Percentiles rank a stretch among this genome's conserved stretches.
phyloP scores from a whole-genome alignment of 2,113 vertebrate species.

The Heterochromis multidens region DNA sequence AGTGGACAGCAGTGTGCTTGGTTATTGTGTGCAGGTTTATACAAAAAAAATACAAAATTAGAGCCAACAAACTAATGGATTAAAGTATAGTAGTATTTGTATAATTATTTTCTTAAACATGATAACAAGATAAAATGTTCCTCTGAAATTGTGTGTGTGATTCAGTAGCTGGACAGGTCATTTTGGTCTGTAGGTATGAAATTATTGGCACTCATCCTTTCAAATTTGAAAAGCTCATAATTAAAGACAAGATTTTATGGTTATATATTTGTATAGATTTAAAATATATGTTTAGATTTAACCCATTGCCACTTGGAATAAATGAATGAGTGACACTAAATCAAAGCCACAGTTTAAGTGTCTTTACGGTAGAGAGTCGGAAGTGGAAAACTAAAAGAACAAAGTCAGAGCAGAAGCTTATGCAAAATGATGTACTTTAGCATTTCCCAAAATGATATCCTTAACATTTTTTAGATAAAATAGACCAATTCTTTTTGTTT shows the following conservation, averaged over 20 bases:
- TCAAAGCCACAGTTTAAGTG: background rate
- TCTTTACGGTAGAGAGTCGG: background rate
- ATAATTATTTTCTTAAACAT: background rate
- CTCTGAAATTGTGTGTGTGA: background rate
- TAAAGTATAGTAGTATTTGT: background rate
- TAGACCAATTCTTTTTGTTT: background rate
- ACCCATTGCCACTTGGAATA: background rate
- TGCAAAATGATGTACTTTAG: background rate
- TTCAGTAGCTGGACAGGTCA: background rate
- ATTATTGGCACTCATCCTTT: background rate
- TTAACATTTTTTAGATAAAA: constrained; percentile 2
- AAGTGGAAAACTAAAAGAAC: background rate
- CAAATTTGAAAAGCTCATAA: background rate
- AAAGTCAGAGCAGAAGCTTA: background rate
- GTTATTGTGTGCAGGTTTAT: background rate
- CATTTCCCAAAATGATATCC: background rate
- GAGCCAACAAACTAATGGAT: background rate
- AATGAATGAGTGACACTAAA: background rate
- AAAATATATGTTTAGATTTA: background rate
- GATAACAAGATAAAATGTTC: background rate
- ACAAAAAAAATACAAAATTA: background rate
- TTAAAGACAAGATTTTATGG: background rate
- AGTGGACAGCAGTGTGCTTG: background rate
- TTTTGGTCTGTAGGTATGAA: background rate
- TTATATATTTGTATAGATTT: background rate